Evolutionary conservation across 2,797 vertebrate genomes (phyloP), one percentile per base, ranked within the genome.

Genomic region (Oreortyx pictus): DNA sequence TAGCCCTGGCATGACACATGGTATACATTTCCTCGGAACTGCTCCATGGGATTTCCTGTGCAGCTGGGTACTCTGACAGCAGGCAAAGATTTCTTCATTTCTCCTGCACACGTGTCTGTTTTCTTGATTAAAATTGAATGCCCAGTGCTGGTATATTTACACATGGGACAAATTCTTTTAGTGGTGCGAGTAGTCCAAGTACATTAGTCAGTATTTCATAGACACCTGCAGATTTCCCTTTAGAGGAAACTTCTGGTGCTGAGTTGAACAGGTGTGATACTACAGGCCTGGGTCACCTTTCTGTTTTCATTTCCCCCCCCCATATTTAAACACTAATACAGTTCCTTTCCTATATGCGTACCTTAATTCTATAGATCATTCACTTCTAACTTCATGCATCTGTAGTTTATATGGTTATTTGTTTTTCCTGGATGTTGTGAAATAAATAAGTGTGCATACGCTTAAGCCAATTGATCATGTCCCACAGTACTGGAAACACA

Each of bases 361-460:
- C 4, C 2, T 54, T 74, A 70, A n/a, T 82, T 80, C 47, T 37
- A 52, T 41, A 39, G 49, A 39, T 76, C 31, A 49, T 1, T 6
- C 27, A 68, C 9, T 35, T 54, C 52, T 79, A 62, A 59, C 47
- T 50, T 70, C 2, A 2, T 16, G 8, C 6, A 0, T 44, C 74
- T 86, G 27, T 86, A 88, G 85, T 82, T 88, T 67, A 73, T 64
- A 44, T 22, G 73, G 37, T 74, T 71, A 73, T 24, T 88, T 0
- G 52, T 77, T 89, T 95, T 71, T 7, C 20, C 25, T 70, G 18
- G 8, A 15, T 82, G 44, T 35, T 60, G 56, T 37, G 62, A 31
- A 78, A 82, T 92, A 75, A 83, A 93, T 46, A 94, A 78, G 31
- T 7, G 7, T 29, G 13, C 43, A 91, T 68, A 82, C 20, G 31